These are phyloP conservation scores for Lepisosteus osseus DNA, from an alignment of 2,113 vertebrate genomes.

Conservation along the genomic window DNA sequence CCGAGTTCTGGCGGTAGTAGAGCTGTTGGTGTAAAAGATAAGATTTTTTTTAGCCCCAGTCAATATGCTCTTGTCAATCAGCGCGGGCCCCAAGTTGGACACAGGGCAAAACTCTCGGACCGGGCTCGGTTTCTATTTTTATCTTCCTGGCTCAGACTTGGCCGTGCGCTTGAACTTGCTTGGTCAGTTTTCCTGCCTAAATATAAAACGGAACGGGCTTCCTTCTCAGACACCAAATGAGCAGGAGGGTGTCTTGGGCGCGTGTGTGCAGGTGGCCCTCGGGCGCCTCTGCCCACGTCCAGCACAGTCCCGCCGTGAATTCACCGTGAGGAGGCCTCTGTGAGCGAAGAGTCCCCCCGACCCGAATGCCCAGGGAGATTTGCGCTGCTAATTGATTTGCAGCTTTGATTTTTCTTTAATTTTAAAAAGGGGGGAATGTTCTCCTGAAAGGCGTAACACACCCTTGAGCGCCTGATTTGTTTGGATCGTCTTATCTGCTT, in stretches of 20 bases:
- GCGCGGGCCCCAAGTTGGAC: accelerated
- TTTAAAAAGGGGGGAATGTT: conserved; percentile 64
- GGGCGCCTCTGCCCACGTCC: conserved; percentile 57
- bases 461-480: background rate
- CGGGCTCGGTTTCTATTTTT: conserved; percentile 47
- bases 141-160: conserved; percentile 3
- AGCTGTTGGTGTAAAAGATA: conserved; percentile 38
- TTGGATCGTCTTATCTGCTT: too few relatives aligned
- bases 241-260: too few relatives aligned
- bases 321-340: conserved; percentile 12
- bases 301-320: conserved; percentile 47
- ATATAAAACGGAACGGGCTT: background rate
- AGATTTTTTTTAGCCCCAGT: conserved; percentile 44
- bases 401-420: conserved; percentile 12
- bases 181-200: background rate
- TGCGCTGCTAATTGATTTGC: too few relatives aligned
- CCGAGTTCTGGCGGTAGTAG: conserved; percentile 33
- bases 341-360: too few relatives aligned
- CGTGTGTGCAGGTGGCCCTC: too few relatives aligned
- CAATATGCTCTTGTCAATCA: conserved; percentile 62
- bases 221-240: background rate
- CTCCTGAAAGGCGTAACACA: conserved; percentile 65
- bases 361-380: too few relatives aligned
- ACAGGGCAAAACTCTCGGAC: conserved; percentile 23
- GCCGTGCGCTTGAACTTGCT: background rate